phyloP scores from a whole-genome alignment of 1,140 invertebrate genomes.

The Asbolus verrucosus region DNA sequence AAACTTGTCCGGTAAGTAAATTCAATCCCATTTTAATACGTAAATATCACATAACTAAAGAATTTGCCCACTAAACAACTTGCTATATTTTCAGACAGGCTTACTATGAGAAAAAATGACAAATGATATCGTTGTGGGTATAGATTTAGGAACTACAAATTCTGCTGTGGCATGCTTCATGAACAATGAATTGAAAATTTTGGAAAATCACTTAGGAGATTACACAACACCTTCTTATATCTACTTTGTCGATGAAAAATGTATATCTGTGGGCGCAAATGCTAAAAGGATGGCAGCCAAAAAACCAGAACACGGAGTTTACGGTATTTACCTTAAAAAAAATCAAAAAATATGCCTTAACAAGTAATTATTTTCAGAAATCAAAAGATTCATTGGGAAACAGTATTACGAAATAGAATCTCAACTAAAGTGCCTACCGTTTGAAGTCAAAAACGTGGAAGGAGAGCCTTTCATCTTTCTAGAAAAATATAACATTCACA shows the following conservation, averaged over 20 bases:
- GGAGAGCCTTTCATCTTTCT: neutral
- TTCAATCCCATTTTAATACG: too few relatives aligned
- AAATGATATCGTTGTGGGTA: constrained; percentile 12
- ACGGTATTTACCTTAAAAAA: constrained; percentile 74
- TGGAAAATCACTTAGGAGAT: constrained; percentile 86
- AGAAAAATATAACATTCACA: neutral
- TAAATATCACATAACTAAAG: too few relatives aligned
- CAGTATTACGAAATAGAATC: constrained; percentile 8
- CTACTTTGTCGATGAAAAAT: constrained; percentile 71
- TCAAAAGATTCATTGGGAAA: constrained; percentile 13
- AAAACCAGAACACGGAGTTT: constrained; percentile 38
- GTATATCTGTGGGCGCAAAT: constrained; percentile 68
- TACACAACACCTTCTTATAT: constrained; percentile 77
- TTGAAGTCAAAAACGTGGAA: neutral
- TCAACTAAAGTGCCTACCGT: neutral
- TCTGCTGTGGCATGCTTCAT: constrained; percentile 8
- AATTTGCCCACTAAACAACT: too few relatives aligned
- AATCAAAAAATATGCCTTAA: constrained; percentile 61
- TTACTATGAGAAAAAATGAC: too few relatives aligned
- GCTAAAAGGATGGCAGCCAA: constrained; percentile 17
- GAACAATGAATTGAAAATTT: constrained; percentile 74
- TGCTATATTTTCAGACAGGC: too few relatives aligned
- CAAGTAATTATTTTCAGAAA: neutral
- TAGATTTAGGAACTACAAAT: constrained; percentile 47
- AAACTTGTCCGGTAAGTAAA: too few relatives aligned